A percentile compares a stretch with the other conserved stretches of the same genome.
Evolutionary conservation across 2,888 invertebrate genomes (phyloP).

Genomic region (Melinopterus prodromus): DNA sequence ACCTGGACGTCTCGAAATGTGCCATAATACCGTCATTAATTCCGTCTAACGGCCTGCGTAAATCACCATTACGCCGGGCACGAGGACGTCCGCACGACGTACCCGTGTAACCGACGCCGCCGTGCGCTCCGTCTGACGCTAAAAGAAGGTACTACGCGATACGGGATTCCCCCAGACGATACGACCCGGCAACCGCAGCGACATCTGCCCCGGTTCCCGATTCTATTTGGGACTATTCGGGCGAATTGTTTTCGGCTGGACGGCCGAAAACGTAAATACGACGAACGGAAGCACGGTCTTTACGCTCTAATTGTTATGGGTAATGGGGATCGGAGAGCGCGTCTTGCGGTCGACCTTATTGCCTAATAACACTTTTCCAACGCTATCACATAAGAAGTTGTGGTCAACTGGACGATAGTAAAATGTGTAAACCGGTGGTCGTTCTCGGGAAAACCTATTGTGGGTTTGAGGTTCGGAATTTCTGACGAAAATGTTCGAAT

Average conservation of each 20-base stretch:
- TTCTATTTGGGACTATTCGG: background rate
- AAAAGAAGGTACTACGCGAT: background rate
- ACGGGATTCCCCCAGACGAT: background rate
- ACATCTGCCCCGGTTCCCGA: background rate
- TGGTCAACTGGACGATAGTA: too few species aligned
- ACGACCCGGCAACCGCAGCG: background rate
- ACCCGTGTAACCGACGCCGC: background rate
- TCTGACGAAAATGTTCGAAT: too few species aligned
- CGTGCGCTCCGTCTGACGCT: background rate
- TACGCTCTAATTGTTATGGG: background rate
- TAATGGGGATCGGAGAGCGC: background rate
- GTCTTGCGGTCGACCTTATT: background rate
- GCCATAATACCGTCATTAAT: slow-evolving; percentile 52
- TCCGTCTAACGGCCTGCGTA: slow-evolving; percentile 53
- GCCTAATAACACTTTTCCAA: too few species aligned
- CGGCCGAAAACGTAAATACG: background rate
- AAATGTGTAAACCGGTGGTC: too few species aligned
- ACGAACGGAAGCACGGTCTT: background rate
- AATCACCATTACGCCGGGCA: slow-evolving; percentile 51
- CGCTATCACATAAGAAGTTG: too few species aligned
- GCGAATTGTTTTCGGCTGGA: background rate
- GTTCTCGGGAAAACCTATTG: too few species aligned
- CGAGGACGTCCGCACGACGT: background rate
- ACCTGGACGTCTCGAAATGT: slow-evolving; percentile 42
- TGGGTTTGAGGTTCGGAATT: too few species aligned